Base-by-base conservation (phyloP, 23 tunicate species). In the Oikopleura dioica region DNA sequence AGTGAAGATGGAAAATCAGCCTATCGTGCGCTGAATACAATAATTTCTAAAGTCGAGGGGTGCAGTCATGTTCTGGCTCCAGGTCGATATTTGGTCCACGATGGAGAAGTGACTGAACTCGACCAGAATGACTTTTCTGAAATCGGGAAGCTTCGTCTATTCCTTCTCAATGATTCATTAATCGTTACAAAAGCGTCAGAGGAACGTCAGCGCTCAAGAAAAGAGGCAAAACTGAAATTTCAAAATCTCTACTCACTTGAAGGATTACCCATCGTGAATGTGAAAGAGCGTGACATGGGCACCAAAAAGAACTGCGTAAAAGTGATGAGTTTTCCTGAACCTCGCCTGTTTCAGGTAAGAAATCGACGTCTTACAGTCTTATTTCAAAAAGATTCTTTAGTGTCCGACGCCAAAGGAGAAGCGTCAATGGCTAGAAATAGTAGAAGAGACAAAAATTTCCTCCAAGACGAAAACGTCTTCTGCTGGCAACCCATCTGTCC, bases 291-390 rank as follows among this genome's bases (percentile, higher is more conserved):
- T 4, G 59, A 30, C 28, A 24, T 81, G 59, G 4, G 77, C 81
- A 82, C 85, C 37, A 89, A 82, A 1, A 91, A 91, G 38, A 85
- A 86, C 76, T 86, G 92, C 23, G 85, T 91, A 78, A 91, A 91
- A 75, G 77, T 91, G 0, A 51, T 91, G 51, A 79, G 78, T 26
- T 82, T 91, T 68, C 84, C 97, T 0, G 85, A 91, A 59, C 68
- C 97, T 1, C 78, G 84, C 36, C 85, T 91, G 92, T 91, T 91
- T 37, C 92, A 91, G 51, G 85, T 92, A 85, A 68, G 92, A 91
- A 80, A 91, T 84, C 79, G 83, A 79, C 37, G 58, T 63, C 75
- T 4, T 9, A 68, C 12, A 36, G 21, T 35, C 12, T 21, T 24
- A 68, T 16, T 68, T 21, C 29, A 23, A 68, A 12, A 68, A 26